Evolutionary conservation across 1,140 invertebrate species (phyloP).

Genomic region (Conopomorpha cramerella): DNA sequence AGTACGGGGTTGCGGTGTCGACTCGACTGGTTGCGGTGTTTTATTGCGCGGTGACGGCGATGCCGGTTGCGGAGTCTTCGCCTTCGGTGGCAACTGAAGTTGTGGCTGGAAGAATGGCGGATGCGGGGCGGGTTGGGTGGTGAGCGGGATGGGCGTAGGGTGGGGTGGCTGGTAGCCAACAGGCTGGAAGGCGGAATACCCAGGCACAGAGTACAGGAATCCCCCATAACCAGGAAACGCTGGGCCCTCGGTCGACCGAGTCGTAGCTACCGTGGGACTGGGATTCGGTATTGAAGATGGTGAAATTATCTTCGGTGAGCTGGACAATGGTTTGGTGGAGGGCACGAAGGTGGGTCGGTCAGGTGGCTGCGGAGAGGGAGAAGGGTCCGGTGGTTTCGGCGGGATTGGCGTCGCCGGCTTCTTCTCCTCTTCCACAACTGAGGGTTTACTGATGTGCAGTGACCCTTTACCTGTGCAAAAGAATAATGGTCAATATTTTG

Average conservation of each 20-base stretch:
- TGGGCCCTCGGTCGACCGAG: slow-evolving; percentile 26
- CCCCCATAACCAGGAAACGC: slow-evolving; percentile 38
- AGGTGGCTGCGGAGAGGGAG: slow-evolving; percentile 8
- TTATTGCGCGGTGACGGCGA: too few species aligned
- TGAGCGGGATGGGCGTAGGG: too few species aligned
- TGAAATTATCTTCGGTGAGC: slow-evolving; percentile 45
- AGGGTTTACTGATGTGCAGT: too few species aligned
- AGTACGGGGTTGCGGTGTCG: too few species aligned
- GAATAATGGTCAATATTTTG: too few species aligned
- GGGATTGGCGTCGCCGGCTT: slow-evolving; percentile 8
- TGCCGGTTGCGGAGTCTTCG: too few species aligned
- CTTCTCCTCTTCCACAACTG: too few species aligned
- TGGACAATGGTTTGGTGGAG: slow-evolving; percentile 26
- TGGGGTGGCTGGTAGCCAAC: slow-evolving; percentile 35
- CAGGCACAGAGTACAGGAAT: slow-evolving; percentile 42
- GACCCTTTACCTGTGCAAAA: too few species aligned
- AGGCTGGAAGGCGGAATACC: slow-evolving; percentile 49
- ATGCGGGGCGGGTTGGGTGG: too few species aligned
- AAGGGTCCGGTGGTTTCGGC: neutral
- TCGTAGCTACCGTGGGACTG: slow-evolving; percentile 40
- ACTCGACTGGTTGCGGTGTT: too few species aligned
- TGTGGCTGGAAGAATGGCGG: too few species aligned
- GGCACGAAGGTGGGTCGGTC: slow-evolving; percentile 14
- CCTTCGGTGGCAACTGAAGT: too few species aligned
- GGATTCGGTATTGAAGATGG: slow-evolving; percentile 52